A percentile compares a stretch with the other conserved stretches of the same genome.
Conservation (phyloP, 2,113 vertebrate species). For the Pionites leucogaster region DNA sequence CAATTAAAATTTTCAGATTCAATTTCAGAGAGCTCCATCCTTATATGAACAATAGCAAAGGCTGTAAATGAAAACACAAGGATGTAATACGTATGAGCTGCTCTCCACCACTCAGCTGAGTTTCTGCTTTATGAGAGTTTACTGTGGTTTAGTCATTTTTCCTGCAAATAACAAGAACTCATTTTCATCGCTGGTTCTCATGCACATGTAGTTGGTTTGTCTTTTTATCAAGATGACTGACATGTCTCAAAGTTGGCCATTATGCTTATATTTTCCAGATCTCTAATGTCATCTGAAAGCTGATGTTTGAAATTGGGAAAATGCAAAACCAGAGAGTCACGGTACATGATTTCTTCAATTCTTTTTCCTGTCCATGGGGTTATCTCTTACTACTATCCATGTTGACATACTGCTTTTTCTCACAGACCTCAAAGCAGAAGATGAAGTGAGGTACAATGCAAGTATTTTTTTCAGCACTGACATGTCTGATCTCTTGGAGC, state of each 20-base stretch:
- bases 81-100: background rate
- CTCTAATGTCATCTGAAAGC: background rate
- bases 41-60: background rate
- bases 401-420: background rate
- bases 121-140: background rate
- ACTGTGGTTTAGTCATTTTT: background rate
- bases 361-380: background rate
- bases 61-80: background rate
- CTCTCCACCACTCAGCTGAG: background rate
- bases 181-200: background rate
- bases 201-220: background rate
- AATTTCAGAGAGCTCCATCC: background rate
- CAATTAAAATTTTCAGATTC: background rate
- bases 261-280: background rate
- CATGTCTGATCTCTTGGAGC: background rate
- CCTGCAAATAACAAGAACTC: background rate
- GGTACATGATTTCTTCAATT: background rate
- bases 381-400: background rate
- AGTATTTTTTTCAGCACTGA: background rate
- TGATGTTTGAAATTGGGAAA: background rate
- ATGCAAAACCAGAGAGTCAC: background rate
- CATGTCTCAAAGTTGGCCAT: background rate
- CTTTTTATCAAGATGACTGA: background rate
- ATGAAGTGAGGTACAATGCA: background rate
- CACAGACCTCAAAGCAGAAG: background rate